A percentile compares a stretch with the other conserved stretches of the same genome.
phyloP scores from a whole-genome alignment of 2,113 vertebrate genomes.

The Ceyx margarethae region DNA sequence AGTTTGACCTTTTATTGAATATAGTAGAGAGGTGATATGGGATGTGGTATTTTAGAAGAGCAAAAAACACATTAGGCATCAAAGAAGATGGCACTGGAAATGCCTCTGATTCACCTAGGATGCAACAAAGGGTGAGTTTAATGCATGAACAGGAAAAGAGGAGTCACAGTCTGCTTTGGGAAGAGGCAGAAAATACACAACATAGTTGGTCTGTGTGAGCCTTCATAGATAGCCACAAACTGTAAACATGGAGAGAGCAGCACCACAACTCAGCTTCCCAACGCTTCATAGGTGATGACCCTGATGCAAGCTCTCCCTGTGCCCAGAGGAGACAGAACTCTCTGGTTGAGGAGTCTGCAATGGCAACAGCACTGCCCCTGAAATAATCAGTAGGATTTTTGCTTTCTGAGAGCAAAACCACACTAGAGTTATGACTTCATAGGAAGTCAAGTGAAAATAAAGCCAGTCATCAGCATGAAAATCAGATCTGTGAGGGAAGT shows the following conservation, averaged over 20 bases:
- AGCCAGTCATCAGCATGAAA: neutral
- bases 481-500: neutral
- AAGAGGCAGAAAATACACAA: neutral
- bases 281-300: neutral
- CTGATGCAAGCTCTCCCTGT: neutral
- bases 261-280: neutral
- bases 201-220: neutral
- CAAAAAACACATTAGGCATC: neutral
- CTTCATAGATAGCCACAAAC: neutral
- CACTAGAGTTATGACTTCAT: neutral
- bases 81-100: neutral
- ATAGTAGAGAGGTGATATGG: too few relatives aligned
- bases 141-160: neutral
- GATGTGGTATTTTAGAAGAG: neutral
- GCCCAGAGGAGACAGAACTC: neutral
- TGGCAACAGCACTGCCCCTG: neutral
- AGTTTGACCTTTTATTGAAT: neutral
- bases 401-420: neutral
- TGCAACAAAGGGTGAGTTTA: neutral
- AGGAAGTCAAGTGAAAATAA: neutral
- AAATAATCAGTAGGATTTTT: neutral
- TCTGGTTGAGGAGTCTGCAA: neutral
- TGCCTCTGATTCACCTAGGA: neutral
- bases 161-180: neutral
- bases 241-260: neutral